phyloP scores from a whole-genome alignment of 2,797 vertebrate species.

The Liparis tanakae region DNA sequence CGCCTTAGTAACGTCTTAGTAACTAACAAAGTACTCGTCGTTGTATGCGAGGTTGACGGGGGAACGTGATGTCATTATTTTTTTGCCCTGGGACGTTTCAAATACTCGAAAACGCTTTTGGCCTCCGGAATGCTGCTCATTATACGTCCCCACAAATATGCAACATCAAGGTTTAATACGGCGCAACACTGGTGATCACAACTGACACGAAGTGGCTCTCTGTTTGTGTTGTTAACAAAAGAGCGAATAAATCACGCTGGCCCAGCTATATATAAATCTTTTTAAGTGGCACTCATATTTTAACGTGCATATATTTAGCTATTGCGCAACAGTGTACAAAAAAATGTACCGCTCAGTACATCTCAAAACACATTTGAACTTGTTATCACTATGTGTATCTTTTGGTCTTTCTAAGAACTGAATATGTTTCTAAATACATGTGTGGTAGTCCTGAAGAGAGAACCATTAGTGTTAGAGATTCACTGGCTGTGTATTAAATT shows the following conservation, averaged over 20 bases:
- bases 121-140: slow-evolving; percentile 39
- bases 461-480: slow-evolving; percentile 24
- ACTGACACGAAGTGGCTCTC: slow-evolving; percentile 34
- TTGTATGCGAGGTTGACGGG: slow-evolving; percentile 24
- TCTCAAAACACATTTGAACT: slow-evolving; percentile 13
- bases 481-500: slow-evolving; percentile 18
- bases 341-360: not conserved
- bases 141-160: slow-evolving; percentile 61
- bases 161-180: slow-evolving; percentile 45
- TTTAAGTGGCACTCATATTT: not conserved
- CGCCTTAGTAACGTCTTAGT: slow-evolving; percentile 10
- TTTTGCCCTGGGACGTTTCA: slow-evolving; percentile 50
- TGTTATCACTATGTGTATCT: slow-evolving; percentile 8
- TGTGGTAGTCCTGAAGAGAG: slow-evolving; percentile 16
- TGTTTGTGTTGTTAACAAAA: slow-evolving; percentile 31
- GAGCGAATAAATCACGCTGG: slow-evolving; percentile 24
- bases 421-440: slow-evolving; percentile 8
- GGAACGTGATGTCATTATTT: slow-evolving; percentile 53
- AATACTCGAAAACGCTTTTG: slow-evolving; percentile 40
- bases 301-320: not conserved
- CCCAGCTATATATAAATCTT: not conserved
- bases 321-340: not conserved
- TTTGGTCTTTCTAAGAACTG: slow-evolving; percentile 6
- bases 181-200: slow-evolving; percentile 17
- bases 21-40: slow-evolving; percentile 20